These are phyloP conservation scores for Arion vulgaris DNA, from an alignment of 1,140 invertebrate species.

Conservation along the genomic window DNA sequence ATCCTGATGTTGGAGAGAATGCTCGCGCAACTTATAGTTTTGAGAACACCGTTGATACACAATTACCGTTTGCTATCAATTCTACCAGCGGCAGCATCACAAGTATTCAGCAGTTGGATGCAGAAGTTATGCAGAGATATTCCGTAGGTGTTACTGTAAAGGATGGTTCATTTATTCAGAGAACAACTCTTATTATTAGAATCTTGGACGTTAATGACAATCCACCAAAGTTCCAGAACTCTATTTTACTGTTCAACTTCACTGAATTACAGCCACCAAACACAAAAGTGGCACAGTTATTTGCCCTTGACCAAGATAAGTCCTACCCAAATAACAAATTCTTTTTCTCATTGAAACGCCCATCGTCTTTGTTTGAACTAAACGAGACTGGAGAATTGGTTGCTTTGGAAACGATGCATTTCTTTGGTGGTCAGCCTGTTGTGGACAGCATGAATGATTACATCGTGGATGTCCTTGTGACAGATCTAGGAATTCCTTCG, in stretches of 20 bases:
- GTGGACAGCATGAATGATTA: slow-evolving; percentile 91
- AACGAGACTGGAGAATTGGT: slow-evolving; percentile 92
- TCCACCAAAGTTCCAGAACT: slow-evolving; percentile 54
- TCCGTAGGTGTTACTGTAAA: slow-evolving; percentile 84
- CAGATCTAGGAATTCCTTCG: slow-evolving; percentile 95
- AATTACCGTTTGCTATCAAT: slow-evolving; percentile 94
- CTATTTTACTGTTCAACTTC: slow-evolving; percentile 72
- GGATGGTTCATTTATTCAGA: slow-evolving; percentile 81
- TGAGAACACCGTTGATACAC: slow-evolving; percentile 82
- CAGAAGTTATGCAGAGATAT: slow-evolving; percentile 83
- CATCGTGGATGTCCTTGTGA: slow-evolving; percentile 87
- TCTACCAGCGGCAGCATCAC: slow-evolving; percentile 90
- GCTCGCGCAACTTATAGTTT: slow-evolving; percentile 87
- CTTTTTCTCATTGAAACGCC: slow-evolving; percentile 88
- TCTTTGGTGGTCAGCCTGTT: slow-evolving; percentile 82
- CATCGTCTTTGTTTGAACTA: slow-evolving; percentile 90
- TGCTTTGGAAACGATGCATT: slow-evolving; percentile 86
- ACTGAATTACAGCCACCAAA: slow-evolving; percentile 82
- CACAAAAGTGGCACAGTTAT: slow-evolving; percentile 83
- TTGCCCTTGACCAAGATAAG: slow-evolving; percentile 89
- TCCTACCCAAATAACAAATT: slow-evolving; percentile 94
- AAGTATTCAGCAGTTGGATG: slow-evolving; percentile 85
- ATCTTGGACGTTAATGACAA: slow-evolving; percentile 84
- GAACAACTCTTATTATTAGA: slow-evolving; percentile 81
- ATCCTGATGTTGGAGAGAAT: slow-evolving; percentile 88